Evolutionary conservation across 2,113 vertebrate genomes (phyloP).

Genomic region (Anthoscopus minutus): DNA sequence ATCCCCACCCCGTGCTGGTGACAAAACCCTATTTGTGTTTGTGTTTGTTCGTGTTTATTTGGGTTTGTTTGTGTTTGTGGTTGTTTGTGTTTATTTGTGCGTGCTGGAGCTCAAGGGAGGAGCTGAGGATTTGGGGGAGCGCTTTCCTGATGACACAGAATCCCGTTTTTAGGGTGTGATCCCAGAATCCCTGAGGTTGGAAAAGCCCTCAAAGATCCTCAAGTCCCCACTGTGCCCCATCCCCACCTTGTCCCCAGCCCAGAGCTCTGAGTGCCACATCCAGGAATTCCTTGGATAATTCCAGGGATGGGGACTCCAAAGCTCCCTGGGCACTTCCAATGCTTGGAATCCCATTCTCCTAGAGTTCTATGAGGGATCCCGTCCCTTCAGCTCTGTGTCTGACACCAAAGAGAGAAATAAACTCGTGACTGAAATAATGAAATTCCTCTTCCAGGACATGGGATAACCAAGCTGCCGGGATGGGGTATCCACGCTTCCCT

Average conservation of each 20-base stretch:
- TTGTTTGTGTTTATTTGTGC: background rate
- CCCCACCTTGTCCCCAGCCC: background rate
- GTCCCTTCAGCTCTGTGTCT: background rate
- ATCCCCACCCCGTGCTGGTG: accelerated
- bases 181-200: background rate
- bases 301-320: background rate
- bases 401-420: background rate
- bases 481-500: background rate
- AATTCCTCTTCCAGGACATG: background rate
- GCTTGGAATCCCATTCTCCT: background rate
- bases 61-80: background rate
- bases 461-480: background rate
- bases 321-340: background rate
- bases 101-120: background rate
- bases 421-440: background rate
- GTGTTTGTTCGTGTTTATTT: background rate
- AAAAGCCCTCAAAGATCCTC: background rate
- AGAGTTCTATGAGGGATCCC: too few species aligned
- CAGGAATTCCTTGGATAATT: background rate
- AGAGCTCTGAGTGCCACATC: background rate
- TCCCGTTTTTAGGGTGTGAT: background rate
- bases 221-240: background rate
- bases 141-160: background rate
- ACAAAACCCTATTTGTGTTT: too few species aligned
- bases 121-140: background rate